phyloP scores from a whole-genome alignment of 2,888 invertebrate genomes.

The Hololepta plana region DNA sequence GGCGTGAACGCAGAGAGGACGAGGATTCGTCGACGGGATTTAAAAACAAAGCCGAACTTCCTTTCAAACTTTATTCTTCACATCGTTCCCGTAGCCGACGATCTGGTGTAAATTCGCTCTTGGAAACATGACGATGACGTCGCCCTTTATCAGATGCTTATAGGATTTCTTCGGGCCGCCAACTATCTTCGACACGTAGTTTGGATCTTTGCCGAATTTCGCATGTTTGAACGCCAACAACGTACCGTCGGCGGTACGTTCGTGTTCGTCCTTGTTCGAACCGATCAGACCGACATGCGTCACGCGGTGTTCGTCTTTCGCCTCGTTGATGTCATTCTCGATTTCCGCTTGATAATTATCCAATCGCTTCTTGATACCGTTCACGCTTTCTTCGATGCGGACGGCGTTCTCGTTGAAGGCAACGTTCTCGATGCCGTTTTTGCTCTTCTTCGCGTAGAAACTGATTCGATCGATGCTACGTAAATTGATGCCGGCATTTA shows the following conservation, averaged over 20 bases:
- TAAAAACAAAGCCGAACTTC: no score
- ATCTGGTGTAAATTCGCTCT: constrained; percentile 2
- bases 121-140: background rate
- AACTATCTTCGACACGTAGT: no score
- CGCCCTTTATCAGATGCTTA: constrained; percentile 2
- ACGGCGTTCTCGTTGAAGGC: constrained; percentile 13
- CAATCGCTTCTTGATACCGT: constrained; percentile 16
- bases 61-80: no score
- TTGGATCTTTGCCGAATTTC: no score
- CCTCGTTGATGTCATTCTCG: constrained; percentile 24
- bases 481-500: constrained; percentile 9
- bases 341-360: constrained; percentile 23
- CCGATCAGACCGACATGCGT: background rate
- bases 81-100: background rate
- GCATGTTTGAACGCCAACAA: no score
- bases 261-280: no score
- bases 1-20: no score
- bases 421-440: constrained; percentile 13
- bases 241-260: no score
- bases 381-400: constrained; percentile 17
- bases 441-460: constrained; percentile 5
- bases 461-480: constrained; percentile 6
- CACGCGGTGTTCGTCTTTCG: constrained; percentile 12
- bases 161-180: no score
- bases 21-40: no score